phyloP scores from a whole-genome alignment of 2,797 vertebrate genomes.

The Diglossa cyanea region DNA sequence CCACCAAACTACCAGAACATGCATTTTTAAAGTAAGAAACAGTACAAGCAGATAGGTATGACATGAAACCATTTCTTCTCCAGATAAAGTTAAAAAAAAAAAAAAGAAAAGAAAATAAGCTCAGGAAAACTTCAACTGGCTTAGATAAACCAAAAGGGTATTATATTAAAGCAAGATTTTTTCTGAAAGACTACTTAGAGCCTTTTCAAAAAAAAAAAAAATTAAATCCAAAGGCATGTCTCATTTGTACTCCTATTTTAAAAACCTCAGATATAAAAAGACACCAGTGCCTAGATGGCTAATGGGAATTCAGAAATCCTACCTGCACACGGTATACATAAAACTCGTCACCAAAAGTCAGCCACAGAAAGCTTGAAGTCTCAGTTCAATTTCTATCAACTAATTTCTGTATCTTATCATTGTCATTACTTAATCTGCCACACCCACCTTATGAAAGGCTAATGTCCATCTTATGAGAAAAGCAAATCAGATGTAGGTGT shows the following conservation, averaged over 20 bases:
- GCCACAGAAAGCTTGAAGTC: background rate
- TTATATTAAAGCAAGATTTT: background rate
- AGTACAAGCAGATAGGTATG: background rate
- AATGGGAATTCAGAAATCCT: background rate
- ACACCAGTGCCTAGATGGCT: background rate
- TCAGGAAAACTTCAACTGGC: background rate
- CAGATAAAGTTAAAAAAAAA: background rate
- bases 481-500: background rate
- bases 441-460: background rate
- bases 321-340: background rate
- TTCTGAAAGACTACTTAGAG: background rate
- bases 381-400: background rate
- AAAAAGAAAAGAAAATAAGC: background rate
- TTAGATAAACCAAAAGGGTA: background rate
- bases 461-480: background rate
- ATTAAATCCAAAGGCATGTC: background rate
- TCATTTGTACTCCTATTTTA: background rate
- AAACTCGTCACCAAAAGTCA: background rate
- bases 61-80: background rate
- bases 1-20: background rate
- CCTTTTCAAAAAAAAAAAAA: no score
- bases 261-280: background rate
- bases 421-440: background rate
- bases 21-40: constrained; percentile 49
- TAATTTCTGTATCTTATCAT: background rate